These are phyloP conservation scores for Trichacis sp. DNA, from an alignment of 2,888 invertebrate species.

Conservation along the genomic window DNA sequence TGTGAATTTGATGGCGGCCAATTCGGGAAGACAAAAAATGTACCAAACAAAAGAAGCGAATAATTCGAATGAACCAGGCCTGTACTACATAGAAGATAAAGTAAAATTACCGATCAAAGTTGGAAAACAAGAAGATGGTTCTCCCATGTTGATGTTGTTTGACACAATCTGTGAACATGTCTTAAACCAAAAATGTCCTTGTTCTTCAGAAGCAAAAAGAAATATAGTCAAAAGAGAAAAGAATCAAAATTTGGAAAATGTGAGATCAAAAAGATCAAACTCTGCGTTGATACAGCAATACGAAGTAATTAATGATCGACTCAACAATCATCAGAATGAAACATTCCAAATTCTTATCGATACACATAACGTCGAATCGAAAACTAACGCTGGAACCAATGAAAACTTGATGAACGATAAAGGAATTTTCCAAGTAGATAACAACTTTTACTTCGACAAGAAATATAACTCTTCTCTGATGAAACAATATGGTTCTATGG, in stretches of 20 bases:
- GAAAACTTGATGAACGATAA: neutral
- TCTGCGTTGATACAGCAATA: neutral
- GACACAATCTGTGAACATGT: slow-evolving; percentile 53
- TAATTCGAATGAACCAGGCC: slow-evolving; percentile 38
- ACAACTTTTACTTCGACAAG: neutral
- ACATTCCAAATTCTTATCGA: neutral
- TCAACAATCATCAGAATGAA: neutral
- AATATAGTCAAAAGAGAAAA: slow-evolving; percentile 18
- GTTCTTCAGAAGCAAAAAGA: slow-evolving; percentile 44
- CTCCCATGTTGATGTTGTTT: slow-evolving; percentile 55
- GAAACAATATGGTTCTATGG: too few relatives aligned
- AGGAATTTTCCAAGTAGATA: neutral
- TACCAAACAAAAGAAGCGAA: slow-evolving; percentile 3
- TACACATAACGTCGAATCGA: slow-evolving; percentile 12
- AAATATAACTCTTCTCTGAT: neutral
- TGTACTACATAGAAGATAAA: slow-evolving; percentile 59
- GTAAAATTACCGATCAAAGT: slow-evolving; percentile 58
- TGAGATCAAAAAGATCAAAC: slow-evolving; percentile 1
- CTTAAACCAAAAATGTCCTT: slow-evolving; percentile 52
- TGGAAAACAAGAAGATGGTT: slow-evolving; percentile 53
- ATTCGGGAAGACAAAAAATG: slow-evolving; percentile 43
- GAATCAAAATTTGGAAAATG: slow-evolving; percentile 1
- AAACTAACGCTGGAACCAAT: slow-evolving; percentile 1
- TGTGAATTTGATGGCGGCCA: neutral
- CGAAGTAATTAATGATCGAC: neutral